Evolutionary conservation across 2,113 vertebrate genomes (phyloP), one percentile per base, ranked within the genome.

Genomic region (Platichthys stellatus): DNA sequence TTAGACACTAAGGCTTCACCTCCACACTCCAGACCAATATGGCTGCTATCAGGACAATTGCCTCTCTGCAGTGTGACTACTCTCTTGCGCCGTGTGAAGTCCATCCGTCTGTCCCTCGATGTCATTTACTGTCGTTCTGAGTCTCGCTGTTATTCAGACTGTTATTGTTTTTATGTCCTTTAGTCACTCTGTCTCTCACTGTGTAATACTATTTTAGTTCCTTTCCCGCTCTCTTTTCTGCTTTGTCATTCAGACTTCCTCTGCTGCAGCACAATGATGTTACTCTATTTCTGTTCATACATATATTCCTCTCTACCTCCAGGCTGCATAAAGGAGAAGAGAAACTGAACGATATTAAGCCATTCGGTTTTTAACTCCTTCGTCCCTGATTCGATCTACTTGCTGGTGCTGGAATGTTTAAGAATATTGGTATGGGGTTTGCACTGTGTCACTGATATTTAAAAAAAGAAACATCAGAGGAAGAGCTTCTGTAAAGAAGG

Each of bases 21-120:
- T 81, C 76, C 6, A 9, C 71, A 0, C 63, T 59, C 68, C 3
- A 20, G 53, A 7, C 75, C 78, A 76, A 51, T 81, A 84, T 84
- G 83, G 81, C 81, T 74, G 65, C 84, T 31, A 13, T 80, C 82
- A 80, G 65, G 78, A 76, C 58, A 62, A 70, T 66, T 12, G 35
- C 28, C 47, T 54, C 38, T 59, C 63, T 69, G 31, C 64, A 12
- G 43, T 63, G 69, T 63, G 69, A 58, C 74, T 62, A 4, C 68
- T 83, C 63, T 58, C 20, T 53, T 10, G 59, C 20, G 70, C 66
- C 53, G 20, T 67, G 15, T 49, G 51, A 18, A 49, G 64, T 61
- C 31, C 26, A 58, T 45, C 12, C 63, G 51, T 74, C 35, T 58
- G 62, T 82, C 59, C 12, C 43, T 81, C 59, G 11, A 9, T 24